Conservation (phyloP, 2,113 vertebrate species). For the Otocyon megalotis region DNA sequence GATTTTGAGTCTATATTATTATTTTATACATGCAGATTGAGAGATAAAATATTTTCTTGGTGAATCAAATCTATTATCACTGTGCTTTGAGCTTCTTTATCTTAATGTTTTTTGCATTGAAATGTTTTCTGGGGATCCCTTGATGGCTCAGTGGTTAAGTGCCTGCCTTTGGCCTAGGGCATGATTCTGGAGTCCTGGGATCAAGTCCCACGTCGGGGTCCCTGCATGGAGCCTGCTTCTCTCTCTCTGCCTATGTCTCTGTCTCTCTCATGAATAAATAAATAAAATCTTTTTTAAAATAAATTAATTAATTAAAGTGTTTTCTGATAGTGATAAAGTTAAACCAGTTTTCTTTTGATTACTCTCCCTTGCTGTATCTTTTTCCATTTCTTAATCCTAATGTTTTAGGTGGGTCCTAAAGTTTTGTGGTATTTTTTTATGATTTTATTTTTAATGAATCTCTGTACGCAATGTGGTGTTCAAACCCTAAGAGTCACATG, state of each 20-base stretch:
- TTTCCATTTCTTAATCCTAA: not conserved
- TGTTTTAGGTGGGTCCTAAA: not conserved
- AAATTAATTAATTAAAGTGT: not conserved
- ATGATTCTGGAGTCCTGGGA: too few species aligned
- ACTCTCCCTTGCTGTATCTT: not conserved
- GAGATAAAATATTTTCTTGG: not conserved
- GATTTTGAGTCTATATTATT: not conserved
- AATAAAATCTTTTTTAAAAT: too few species aligned
- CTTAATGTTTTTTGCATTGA: slow-evolving; percentile 12
- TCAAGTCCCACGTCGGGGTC: too few species aligned
- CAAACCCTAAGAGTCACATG: not conserved
- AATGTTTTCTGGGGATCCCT: too few species aligned
- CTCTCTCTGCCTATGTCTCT: too few species aligned
- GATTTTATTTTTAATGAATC: not conserved
- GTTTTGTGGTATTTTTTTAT: not conserved
- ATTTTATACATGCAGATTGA: not conserved
- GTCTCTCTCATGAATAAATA: too few species aligned
- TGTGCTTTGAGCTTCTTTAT: not conserved
- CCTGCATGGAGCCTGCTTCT: too few species aligned
- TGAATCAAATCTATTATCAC: not conserved
- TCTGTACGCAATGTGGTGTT: not conserved
- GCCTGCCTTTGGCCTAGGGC: too few species aligned
- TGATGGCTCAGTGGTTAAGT: too few species aligned
- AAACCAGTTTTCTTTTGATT: not conserved
- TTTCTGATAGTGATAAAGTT: not conserved